Evolutionary conservation across 2,797 vertebrate species (phyloP).

Genomic region (Danio aesculapii): DNA sequence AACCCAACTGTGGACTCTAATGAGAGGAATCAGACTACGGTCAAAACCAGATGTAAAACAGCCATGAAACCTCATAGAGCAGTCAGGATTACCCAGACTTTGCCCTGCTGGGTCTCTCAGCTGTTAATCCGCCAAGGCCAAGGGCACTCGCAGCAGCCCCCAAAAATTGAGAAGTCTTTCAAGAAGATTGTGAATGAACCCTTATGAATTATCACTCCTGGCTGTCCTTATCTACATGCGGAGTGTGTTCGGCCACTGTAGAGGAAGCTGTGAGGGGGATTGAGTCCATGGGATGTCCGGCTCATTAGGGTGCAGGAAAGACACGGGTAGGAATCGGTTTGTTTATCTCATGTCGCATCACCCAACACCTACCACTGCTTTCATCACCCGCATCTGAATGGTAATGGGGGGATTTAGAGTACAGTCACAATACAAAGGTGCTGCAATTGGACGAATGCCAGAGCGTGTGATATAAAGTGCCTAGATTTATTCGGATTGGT

Average conservation of each 20-base stretch:
- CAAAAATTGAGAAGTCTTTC: conserved; percentile 28
- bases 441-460: conserved; percentile 17
- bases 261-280: conserved; percentile 55
- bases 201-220: conserved; percentile 60
- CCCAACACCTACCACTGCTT: conserved; percentile 25
- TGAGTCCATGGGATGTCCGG: conserved; percentile 42
- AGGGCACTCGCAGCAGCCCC: conserved; percentile 53
- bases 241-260: conserved; percentile 35
- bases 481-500: conserved; percentile 30
- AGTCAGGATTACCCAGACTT: conserved; percentile 58
- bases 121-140: conserved; percentile 60
- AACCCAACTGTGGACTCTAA: conserved; percentile 39
- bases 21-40: conserved; percentile 40
- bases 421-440: conserved; percentile 38
- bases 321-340: conserved; percentile 62
- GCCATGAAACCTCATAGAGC: conserved; percentile 28
- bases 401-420: conserved; percentile 45
- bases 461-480: not conserved
- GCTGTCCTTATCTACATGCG: conserved; percentile 65
- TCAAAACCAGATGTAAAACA: conserved; percentile 34
- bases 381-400: conserved; percentile 28
- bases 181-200: conserved; percentile 21
- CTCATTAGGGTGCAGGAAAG: conserved; percentile 48
- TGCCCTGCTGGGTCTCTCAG: conserved; percentile 51
- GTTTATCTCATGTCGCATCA: conserved; percentile 54